Conservation (phyloP, 2,113 vertebrate species). For the Scartelaos histophorus region DNA sequence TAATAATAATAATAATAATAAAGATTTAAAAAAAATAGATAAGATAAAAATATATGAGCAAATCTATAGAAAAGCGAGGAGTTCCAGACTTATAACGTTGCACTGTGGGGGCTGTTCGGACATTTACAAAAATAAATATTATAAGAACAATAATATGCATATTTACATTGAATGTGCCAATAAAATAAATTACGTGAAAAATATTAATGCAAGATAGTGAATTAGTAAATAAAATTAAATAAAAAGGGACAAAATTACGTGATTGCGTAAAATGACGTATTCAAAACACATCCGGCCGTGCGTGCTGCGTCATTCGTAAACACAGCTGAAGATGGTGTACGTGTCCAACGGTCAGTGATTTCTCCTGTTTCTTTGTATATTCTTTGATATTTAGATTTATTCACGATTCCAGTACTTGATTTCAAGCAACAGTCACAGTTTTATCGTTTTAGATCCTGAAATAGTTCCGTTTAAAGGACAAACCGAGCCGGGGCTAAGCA, state of each 20-base stretch:
- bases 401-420: fast-evolving
- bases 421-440: background rate
- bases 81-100: no score
- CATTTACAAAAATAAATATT: no score
- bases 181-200: no score
- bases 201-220: no score
- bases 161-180: no score
- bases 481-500: background rate
- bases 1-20: no score
- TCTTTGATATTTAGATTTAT: background rate
- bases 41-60: no score
- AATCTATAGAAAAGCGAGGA: no score
- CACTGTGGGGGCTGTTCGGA: no score
- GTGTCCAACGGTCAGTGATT: conserved; percentile 88
- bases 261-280: conserved; percentile 17
- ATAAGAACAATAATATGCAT: no score
- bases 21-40: no score
- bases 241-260: background rate
- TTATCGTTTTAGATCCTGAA: background rate
- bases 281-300: conserved; percentile 30
- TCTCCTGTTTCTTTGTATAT: background rate
- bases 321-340: conserved; percentile 84
- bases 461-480: background rate
- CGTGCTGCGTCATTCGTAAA: conserved; percentile 43
- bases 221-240: background rate